phyloP scores from a whole-genome alignment of 1,140 invertebrate genomes.

The Drosophila pectinifera region DNA sequence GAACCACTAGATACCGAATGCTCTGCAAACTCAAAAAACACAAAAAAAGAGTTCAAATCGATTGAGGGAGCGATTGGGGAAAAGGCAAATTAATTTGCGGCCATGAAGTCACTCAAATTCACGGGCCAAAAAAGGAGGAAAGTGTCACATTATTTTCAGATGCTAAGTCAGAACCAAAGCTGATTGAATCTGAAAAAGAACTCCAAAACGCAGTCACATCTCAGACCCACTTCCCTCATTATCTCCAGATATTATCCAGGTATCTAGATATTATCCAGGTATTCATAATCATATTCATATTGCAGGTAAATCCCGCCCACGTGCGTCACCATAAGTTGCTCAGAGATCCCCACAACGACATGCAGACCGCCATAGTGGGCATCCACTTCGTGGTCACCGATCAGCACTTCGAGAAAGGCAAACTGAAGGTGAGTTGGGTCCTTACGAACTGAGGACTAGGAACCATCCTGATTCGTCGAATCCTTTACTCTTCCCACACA shows the following conservation, averaged over 20 bases:
- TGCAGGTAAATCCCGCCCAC: conserved; percentile 78
- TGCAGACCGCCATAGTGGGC: conserved; percentile 84
- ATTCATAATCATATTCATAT: not conserved
- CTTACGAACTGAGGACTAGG: rapidly evolving
- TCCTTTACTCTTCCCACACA: conserved; percentile 57
- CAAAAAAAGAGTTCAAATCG: conserved; percentile 20
- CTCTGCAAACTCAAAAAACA: conserved; percentile 7
- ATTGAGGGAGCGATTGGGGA: conserved; percentile 1
- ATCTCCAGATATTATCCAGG: too few relatives aligned
- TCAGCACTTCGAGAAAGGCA: conserved; percentile 86
- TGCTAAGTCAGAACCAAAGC: not conserved
- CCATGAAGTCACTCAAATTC: conserved; percentile 46
- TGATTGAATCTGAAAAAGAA: too few relatives aligned
- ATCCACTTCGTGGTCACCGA: conserved; percentile 86
- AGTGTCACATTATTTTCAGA: not conserved
- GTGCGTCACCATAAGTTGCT: conserved; percentile 79
- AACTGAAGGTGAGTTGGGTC: conserved; percentile 85
- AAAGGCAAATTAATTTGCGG: conserved; percentile 42
- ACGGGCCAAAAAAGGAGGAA: not conserved
- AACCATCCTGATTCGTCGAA: not conserved
- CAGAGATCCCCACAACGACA: conserved; percentile 70
- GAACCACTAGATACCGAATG: conserved; percentile 26
- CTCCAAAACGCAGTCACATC: not conserved
- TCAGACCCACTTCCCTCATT: too few relatives aligned
- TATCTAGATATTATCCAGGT: not conserved